These are phyloP conservation scores for Philopotamus ludificatus DNA, from an alignment of 1,140 invertebrate genomes.

Conservation along the genomic window DNA sequence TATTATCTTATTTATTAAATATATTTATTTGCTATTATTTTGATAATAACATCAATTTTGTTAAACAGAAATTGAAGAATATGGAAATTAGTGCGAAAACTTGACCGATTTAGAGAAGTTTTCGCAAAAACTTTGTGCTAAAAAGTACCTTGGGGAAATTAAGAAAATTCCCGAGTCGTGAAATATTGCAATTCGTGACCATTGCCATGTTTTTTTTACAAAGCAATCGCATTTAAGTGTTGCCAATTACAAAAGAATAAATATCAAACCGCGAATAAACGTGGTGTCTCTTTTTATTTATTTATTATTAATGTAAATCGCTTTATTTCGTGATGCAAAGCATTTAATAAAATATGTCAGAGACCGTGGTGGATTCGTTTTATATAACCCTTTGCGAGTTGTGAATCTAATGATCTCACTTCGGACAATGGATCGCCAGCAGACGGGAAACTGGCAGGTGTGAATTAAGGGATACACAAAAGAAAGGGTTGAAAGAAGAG, in stretches of 20 bases:
- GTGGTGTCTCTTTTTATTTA: too few species aligned
- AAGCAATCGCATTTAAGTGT: too few species aligned
- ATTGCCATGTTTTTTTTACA: slow-evolving; percentile 2
- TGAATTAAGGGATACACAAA: neutral
- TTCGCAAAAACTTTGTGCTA: neutral
- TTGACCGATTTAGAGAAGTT: neutral
- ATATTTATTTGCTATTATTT: too few species aligned
- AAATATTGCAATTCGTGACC: slow-evolving; percentile 2
- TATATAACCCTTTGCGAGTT: neutral
- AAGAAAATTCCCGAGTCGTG: slow-evolving; percentile 12
- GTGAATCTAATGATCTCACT: slow-evolving; percentile 1
- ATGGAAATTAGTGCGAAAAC: neutral
- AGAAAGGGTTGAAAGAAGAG: neutral
- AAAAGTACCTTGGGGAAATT: slow-evolving; percentile 14
- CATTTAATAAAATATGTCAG: too few species aligned
- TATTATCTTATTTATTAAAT: too few species aligned
- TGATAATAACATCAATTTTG: too few species aligned
- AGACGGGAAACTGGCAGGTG: slow-evolving; percentile 2
- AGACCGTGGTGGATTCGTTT: too few species aligned
- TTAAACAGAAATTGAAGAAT: too few species aligned
- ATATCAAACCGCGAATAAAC: too few species aligned
- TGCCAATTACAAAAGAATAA: too few species aligned
- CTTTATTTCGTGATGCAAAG: too few species aligned
- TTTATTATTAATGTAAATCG: too few species aligned
- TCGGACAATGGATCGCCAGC: slow-evolving; percentile 11